Percentiles rank a stretch among this genome's conserved stretches.
Conservation (phyloP, 2,888 invertebrate species). For the Scelioninae gen. 2 region DNA sequence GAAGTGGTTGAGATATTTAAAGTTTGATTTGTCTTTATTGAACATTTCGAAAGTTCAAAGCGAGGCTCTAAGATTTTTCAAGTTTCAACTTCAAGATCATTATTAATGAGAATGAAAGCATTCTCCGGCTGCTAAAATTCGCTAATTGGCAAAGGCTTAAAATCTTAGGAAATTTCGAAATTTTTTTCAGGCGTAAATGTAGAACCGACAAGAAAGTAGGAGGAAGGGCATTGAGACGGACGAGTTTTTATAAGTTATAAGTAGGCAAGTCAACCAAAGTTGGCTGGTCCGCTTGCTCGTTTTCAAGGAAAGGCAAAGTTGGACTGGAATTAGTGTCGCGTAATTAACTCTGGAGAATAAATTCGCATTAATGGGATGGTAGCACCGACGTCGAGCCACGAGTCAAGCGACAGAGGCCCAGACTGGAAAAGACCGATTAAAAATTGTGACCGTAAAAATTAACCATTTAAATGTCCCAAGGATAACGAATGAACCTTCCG, state of each 20-base stretch:
- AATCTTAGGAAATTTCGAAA: slow-evolving; percentile 41
- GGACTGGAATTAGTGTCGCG: slow-evolving; percentile 73
- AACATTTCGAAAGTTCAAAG: slow-evolving; percentile 10
- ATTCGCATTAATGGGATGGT: slow-evolving; percentile 70
- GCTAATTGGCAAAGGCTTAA: slow-evolving; percentile 54
- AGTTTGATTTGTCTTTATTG: slow-evolving; percentile 11
- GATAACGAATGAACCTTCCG: slow-evolving; percentile 71
- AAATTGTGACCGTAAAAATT: slow-evolving; percentile 72
- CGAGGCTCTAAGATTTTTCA: slow-evolving; percentile 4
- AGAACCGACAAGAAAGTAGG: slow-evolving; percentile 37
- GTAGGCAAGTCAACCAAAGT: slow-evolving; percentile 59
- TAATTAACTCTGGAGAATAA: slow-evolving; percentile 73
- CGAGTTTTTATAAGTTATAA: slow-evolving; percentile 59
- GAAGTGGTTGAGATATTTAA: background rate
- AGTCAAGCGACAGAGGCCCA: slow-evolving; percentile 45
- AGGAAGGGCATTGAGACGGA: slow-evolving; percentile 41
- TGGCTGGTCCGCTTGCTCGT: slow-evolving; percentile 60
- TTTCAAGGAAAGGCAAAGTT: slow-evolving; percentile 67
- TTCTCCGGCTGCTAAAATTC: slow-evolving; percentile 34
- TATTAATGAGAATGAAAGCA: slow-evolving; percentile 36
- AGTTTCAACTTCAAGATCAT: slow-evolving; percentile 37
- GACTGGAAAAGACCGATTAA: slow-evolving; percentile 61
- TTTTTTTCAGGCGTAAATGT: slow-evolving; percentile 47
- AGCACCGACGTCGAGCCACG: slow-evolving; percentile 54
- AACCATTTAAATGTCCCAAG: slow-evolving; percentile 69